Evolutionary conservation across 2,797 vertebrate genomes (phyloP).

Genomic region (Microcaecilia unicolor): DNA sequence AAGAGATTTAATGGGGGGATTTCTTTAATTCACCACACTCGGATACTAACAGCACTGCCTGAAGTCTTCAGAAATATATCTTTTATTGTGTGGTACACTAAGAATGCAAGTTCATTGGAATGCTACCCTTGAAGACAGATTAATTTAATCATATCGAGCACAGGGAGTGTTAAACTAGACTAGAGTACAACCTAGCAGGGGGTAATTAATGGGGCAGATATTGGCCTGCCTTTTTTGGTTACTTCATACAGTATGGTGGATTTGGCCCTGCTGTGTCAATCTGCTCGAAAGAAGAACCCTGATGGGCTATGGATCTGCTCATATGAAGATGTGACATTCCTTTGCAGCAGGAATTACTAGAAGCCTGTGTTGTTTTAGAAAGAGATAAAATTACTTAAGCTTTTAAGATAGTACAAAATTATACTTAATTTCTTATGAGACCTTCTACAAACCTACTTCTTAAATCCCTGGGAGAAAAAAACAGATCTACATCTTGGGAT

Average conservation of each 20-base stretch:
- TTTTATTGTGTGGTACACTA: constrained; percentile 7
- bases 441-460: no score
- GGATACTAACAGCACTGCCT: no score
- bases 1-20: no score
- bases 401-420: no score
- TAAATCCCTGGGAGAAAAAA: no score
- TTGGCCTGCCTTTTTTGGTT: constrained; percentile 9
- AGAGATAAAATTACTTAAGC: no score
- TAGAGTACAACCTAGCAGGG: constrained; percentile 16
- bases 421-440: no score
- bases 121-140: constrained; percentile 33
- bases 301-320: constrained; percentile 13
- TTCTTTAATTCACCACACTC: no score
- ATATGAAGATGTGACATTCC: constrained; percentile 25
- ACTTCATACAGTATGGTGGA: background rate
- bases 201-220: constrained; percentile 39
- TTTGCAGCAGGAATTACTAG: constrained; percentile 21
- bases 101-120: constrained; percentile 3
- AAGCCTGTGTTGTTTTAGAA: constrained; percentile 36
- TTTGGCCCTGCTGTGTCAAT: constrained; percentile 14
- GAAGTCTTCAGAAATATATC: background rate
- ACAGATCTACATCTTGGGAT: no score
- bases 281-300: constrained; percentile 30
- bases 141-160: constrained; percentile 13
- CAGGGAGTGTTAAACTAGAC: constrained; percentile 15